Base-by-base conservation (phyloP, 2,888 invertebrate species). In the Andrena dorsata region DNA sequence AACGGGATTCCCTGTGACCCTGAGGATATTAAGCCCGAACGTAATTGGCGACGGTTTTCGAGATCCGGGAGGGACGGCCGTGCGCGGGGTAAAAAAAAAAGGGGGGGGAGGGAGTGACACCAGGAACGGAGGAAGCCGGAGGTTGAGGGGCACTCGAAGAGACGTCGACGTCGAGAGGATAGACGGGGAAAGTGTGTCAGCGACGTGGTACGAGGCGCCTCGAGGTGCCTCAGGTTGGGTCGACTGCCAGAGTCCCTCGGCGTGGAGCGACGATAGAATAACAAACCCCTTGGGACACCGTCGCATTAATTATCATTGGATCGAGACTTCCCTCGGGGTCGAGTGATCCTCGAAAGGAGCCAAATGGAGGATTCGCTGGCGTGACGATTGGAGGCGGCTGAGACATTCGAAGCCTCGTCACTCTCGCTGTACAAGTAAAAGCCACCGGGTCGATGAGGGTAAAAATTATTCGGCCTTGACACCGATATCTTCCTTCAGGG, bases 141-240 rank as follows among this genome's bases (percentile, higher is more conserved):
- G 73, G 61, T 60, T 41, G 70, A 71, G 69, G 60, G 64, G 64
- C 51, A 56, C 72, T 72, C 28, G 80, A 77, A 73, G 58, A 78
- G 71, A 74, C 76, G 75, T 74, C 72, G 72, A 75, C 68, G 74
- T 80, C 63, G 72, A 80, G 79, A 74, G 77, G 76, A 69, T 41
- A 82, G 78, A 71, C 78, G 86, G 80, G 61, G 84, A 88, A 89
- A 89, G 88, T 88, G 88, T 89, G 88, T 87, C 89, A 89, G 64
- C 82, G 82, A 82, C 84, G 86, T 75, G 83, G 76, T 75, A 53
- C 84, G 80, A 80, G 71, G 74, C 76, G 69, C 71, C 76, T 66
- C 74, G 72, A 75, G 86, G 76, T 80, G 80, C 61, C 64, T 72
- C 78, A 82, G 81, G 80, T 84, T 81, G 82, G 76, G 80, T 84